Conservation (phyloP, 1,140 invertebrate species). For the Eciton burchellii region DNA sequence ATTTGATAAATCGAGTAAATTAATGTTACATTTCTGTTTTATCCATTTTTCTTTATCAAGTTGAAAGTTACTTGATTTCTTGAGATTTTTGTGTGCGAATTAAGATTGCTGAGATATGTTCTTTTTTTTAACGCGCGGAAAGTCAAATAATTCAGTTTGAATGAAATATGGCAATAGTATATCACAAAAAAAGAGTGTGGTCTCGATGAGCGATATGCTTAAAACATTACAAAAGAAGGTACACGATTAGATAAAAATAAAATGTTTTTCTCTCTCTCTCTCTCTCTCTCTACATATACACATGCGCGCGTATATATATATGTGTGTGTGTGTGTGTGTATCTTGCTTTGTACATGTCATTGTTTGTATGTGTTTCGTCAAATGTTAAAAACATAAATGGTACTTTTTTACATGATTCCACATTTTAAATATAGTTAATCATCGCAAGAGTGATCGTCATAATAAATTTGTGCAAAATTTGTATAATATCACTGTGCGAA, state of each 20-base stretch:
- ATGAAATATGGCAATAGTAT: slow-evolving; percentile 13
- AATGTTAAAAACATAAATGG: slow-evolving; percentile 12
- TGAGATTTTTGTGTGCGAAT: slow-evolving; percentile 20
- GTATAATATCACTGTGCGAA: slow-evolving; percentile 9
- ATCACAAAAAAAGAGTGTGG: slow-evolving; percentile 19
- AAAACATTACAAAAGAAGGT: slow-evolving; percentile 6
- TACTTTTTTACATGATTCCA: slow-evolving; percentile 29
- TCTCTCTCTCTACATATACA: no score
- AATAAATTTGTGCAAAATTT: slow-evolving; percentile 16
- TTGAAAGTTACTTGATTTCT: not conserved
- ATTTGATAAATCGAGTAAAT: not conserved
- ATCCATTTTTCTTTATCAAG: slow-evolving; percentile 20
- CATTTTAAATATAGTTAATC: slow-evolving; percentile 1
- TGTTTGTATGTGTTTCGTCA: not conserved
- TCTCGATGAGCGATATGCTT: slow-evolving; percentile 11
- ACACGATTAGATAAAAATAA: slow-evolving; percentile 13
- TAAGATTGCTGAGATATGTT: not conserved
- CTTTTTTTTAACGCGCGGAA: not conserved
- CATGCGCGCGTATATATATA: no score
- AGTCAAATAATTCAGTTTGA: not conserved
- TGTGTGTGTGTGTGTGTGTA: not conserved
- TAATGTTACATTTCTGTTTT: not conserved
- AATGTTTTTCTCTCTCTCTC: no score
- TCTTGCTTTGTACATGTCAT: not conserved
- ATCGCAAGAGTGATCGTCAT: slow-evolving; percentile 7